Percentiles rank a stretch among this genome's conserved stretches.
Conservation (phyloP, 2,888 invertebrate species). For the Seladonia tumulorum region DNA sequence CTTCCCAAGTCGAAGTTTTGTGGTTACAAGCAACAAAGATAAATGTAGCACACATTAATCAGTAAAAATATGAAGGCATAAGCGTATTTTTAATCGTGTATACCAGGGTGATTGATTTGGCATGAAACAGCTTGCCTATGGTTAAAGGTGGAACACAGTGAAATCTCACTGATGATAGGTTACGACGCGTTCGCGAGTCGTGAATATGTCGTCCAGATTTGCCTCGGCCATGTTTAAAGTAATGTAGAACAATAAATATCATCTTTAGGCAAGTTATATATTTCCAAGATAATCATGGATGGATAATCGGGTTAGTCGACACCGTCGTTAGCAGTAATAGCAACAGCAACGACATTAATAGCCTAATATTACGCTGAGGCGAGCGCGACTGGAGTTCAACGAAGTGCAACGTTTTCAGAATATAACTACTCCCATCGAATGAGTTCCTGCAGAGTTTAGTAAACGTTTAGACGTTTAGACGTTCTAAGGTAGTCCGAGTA, state of each 20-base stretch:
- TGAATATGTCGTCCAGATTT: background rate
- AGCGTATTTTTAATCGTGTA: too few species aligned
- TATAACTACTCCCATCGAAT: conserved; percentile 42
- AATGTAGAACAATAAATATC: conserved; percentile 31
- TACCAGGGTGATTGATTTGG: background rate
- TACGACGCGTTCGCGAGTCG: background rate
- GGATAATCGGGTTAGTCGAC: conserved; percentile 61
- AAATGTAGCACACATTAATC: too few species aligned
- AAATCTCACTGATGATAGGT: background rate
- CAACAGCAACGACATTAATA: conserved; percentile 65
- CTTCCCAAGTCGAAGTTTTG: too few species aligned
- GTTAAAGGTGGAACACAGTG: background rate
- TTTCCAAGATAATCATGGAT: conserved; percentile 54
- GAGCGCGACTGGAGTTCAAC: conserved; percentile 43
- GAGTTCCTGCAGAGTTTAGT: conserved; percentile 49
- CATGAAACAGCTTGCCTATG: background rate
- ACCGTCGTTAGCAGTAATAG: conserved; percentile 58
- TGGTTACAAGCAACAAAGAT: too few species aligned
- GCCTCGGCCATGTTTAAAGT: background rate
- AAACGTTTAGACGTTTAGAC: conserved; percentile 32
- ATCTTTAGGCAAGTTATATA: conserved; percentile 32
- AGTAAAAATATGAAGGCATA: too few species aligned
- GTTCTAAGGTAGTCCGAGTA: conserved; percentile 3
- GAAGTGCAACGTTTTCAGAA: conserved; percentile 57
- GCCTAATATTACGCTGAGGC: conserved; percentile 57